These are phyloP conservation scores for Tauraco hartlaubi DNA, from an alignment of 2,797 vertebrate genomes.

Conservation along the genomic window DNA sequence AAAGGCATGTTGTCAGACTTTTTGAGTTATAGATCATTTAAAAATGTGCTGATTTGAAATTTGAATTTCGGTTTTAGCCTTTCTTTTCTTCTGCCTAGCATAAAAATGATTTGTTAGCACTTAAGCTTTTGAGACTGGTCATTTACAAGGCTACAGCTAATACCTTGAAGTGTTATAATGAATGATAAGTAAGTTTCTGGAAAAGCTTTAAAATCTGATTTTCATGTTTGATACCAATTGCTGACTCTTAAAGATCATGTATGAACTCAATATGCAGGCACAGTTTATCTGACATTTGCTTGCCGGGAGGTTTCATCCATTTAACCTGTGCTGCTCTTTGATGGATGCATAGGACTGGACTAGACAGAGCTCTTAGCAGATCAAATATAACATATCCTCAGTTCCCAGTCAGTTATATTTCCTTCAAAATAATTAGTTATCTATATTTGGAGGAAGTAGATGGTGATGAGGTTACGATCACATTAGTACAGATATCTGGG, in stretches of 20 bases:
- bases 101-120: conserved; percentile 20
- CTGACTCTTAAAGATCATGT: not conserved
- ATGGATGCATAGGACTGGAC: not conserved
- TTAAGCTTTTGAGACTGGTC: not conserved
- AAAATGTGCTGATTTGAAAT: conserved; percentile 30
- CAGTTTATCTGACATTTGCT: not conserved
- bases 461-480: not conserved
- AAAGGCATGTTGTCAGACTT: not conserved
- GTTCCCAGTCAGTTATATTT: not conserved
- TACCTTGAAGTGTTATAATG: not conserved
- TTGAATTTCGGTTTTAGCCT: conserved; percentile 23
- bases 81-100: not conserved
- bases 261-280: not conserved
- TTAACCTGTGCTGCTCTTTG: not conserved
- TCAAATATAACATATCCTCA: not conserved
- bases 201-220: conserved; percentile 13
- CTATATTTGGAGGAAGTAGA: not conserved
- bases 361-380: not conserved
- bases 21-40: not conserved
- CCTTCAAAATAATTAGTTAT: not conserved
- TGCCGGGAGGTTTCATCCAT: not conserved
- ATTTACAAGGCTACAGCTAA: conserved; percentile 13
- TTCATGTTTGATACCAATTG: not conserved
- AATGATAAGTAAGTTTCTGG: not conserved
- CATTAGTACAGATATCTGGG: not conserved